phyloP scores from a whole-genome alignment of 2,888 invertebrate species.

The Drosophila mettleri region DNA sequence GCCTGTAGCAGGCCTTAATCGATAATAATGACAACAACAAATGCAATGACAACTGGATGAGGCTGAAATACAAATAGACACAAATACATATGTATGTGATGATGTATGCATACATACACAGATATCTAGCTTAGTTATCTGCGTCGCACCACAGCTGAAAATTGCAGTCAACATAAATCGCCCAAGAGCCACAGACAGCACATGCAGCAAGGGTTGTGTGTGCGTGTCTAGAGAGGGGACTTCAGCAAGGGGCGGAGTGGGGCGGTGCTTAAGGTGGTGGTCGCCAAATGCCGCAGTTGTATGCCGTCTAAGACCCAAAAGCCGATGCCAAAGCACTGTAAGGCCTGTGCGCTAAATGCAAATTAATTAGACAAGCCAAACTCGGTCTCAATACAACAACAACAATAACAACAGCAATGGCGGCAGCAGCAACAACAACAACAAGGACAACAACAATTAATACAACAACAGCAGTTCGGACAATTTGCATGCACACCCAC shows the following conservation, averaged over 20 bases:
- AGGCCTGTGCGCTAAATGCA: conserved; percentile 58
- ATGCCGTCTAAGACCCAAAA: conserved; percentile 39
- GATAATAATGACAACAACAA: conserved; percentile 47
- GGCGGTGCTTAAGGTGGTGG: conserved; percentile 13
- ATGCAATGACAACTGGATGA: conserved; percentile 35
- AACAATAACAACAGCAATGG: conserved; percentile 9
- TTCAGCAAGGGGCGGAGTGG: neutral
- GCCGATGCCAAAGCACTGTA: conserved; percentile 33
- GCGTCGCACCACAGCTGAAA: conserved; percentile 46
- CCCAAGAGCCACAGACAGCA: conserved; percentile 30
- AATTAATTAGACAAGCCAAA: conserved; percentile 65
- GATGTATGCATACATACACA: neutral
- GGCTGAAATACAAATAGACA: conserved; percentile 1
- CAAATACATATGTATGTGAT: neutral
- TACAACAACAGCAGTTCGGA: neutral
- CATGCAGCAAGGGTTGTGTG: conserved; percentile 9
- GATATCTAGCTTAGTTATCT: conserved; percentile 4
- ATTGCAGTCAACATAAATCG: conserved; percentile 69
- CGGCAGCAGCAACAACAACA: neutral
- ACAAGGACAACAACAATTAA: conserved; percentile 5
- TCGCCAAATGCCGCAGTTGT: conserved; percentile 55
- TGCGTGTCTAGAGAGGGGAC: neutral
- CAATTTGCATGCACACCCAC: conserved; percentile 13
- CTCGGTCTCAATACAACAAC: conserved; percentile 29
- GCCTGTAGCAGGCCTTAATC: conserved; percentile 33